Conservation (phyloP, 2,888 invertebrate genomes). For the Mylabris sibirica region DNA sequence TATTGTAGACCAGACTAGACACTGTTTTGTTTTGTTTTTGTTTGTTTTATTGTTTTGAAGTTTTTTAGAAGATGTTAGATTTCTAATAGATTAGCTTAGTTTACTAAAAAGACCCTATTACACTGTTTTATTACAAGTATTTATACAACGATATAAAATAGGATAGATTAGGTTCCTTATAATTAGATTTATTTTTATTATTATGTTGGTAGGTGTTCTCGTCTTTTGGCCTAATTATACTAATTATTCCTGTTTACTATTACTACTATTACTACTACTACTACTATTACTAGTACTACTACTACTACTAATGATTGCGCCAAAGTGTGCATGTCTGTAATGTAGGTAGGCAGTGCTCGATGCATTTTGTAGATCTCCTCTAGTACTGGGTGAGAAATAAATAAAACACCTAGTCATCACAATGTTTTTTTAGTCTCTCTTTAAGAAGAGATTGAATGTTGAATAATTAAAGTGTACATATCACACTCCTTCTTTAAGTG, state of each 20-base stretch:
- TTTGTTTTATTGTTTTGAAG: no score
- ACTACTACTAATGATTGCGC: conserved; percentile 31
- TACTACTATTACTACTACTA: neutral
- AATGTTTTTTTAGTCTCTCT: neutral
- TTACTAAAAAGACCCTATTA: conserved; percentile 21
- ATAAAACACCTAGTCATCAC: neutral
- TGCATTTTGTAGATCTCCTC: conserved; percentile 26
- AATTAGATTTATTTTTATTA: conserved; percentile 27
- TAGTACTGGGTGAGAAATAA: neutral
- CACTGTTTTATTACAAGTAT: conserved; percentile 19
- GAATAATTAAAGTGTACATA: conserved; percentile 19
- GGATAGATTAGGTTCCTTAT: conserved; percentile 39
- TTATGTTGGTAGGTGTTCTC: conserved; percentile 39
- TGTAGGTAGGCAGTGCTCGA: conserved; percentile 57
- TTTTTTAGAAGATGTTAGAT: conserved; percentile 34
- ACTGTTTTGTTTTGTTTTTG: neutral
- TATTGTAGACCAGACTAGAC: conserved; percentile 37
- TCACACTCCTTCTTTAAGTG: conserved; percentile 24
- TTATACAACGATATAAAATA: conserved; percentile 25
- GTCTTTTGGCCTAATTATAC: conserved; percentile 39
- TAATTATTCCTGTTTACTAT: neutral
- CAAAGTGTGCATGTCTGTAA: conserved; percentile 49
- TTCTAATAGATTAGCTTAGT: conserved; percentile 22
- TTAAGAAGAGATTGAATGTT: neutral
- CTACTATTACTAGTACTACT: neutral